These are phyloP conservation scores for Unio pictorum DNA, from an alignment of 2,888 invertebrate genomes.

Conservation along the genomic window DNA sequence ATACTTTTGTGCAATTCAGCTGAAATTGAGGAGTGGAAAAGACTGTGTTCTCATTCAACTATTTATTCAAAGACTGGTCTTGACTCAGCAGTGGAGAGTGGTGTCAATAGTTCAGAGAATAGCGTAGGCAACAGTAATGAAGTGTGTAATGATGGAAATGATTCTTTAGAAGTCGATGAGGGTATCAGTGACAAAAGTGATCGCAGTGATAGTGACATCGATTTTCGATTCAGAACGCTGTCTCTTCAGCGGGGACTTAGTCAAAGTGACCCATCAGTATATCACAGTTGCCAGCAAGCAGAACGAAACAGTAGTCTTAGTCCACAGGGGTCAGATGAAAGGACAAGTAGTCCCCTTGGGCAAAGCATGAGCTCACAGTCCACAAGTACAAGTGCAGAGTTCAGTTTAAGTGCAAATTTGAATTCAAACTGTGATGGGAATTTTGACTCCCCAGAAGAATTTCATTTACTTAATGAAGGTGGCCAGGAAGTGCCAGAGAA, in stretches of 20 bases:
- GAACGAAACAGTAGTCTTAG: constrained; percentile 18
- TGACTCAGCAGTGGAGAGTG: constrained; percentile 36
- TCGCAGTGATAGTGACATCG: constrained; percentile 34
- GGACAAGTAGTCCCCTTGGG: constrained; percentile 23
- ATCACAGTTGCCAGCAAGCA: constrained; percentile 39
- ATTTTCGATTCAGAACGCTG: constrained; percentile 39
- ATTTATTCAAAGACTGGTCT: constrained; percentile 25
- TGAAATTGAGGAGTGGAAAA: constrained; percentile 40
- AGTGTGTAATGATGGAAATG: constrained; percentile 32
- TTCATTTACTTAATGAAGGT: constrained; percentile 1
- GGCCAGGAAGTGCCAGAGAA: constrained; percentile 28
- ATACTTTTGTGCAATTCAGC: constrained; percentile 9
- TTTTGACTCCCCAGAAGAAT: constrained; percentile 37
- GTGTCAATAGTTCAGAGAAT: constrained; percentile 36
- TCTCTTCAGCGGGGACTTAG: constrained; percentile 38
- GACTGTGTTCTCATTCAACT: constrained; percentile 21
- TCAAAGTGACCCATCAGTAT: constrained; percentile 57
- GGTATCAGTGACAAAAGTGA: constrained; percentile 33
- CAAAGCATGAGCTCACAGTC: constrained; percentile 48
- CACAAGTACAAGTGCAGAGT: constrained; percentile 56
- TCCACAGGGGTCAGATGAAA: constrained; percentile 8
- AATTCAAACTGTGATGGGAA: constrained; percentile 40
- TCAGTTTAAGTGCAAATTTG: constrained; percentile 42
- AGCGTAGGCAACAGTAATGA: constrained; percentile 33
- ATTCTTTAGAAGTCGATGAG: constrained; percentile 29